phyloP scores from a whole-genome alignment of 1,140 invertebrate species.

The Phortica variegata region DNA sequence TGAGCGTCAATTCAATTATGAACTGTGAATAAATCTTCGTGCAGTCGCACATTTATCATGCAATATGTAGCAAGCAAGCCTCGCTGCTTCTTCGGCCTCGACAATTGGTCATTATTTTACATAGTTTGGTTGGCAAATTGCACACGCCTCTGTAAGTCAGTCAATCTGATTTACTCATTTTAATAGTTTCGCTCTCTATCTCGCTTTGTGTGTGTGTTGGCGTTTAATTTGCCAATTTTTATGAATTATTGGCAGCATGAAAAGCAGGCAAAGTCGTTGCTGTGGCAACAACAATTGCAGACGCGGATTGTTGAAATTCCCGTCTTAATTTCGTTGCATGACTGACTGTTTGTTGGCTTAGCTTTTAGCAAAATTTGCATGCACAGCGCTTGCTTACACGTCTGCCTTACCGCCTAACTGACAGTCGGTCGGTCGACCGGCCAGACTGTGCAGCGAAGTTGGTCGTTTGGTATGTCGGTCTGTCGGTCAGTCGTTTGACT shows the following conservation, averaged over 20 bases:
- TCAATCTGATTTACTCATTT: too few relatives aligned
- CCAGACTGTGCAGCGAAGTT: too few relatives aligned
- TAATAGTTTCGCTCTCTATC: too few relatives aligned
- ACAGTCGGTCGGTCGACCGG: too few relatives aligned
- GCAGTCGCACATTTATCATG: slow-evolving; percentile 43
- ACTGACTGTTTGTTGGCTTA: slow-evolving; percentile 27
- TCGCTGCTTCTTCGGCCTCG: too few relatives aligned
- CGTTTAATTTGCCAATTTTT: slow-evolving; percentile 55
- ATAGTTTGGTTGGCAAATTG: neutral
- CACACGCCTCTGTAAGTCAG: too few relatives aligned
- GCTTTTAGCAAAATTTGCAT: slow-evolving; percentile 33
- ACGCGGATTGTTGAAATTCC: slow-evolving; percentile 6
- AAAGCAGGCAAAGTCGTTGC: slow-evolving; percentile 1
- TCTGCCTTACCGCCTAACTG: neutral
- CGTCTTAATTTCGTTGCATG: too few relatives aligned
- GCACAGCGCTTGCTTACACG: neutral
- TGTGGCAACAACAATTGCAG: slow-evolving; percentile 2
- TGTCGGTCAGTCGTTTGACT: too few relatives aligned
- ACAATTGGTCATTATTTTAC: neutral
- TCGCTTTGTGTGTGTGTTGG: slow-evolving; percentile 29
- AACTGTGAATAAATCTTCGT: slow-evolving; percentile 44
- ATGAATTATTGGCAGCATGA: slow-evolving; percentile 37
- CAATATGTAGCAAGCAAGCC: neutral
- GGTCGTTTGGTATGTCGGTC: too few relatives aligned
- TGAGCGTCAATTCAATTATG: slow-evolving; percentile 41